Evolutionary conservation across 2,888 invertebrate genomes (phyloP).

Genomic region (Petrolisthes manimaculis): DNA sequence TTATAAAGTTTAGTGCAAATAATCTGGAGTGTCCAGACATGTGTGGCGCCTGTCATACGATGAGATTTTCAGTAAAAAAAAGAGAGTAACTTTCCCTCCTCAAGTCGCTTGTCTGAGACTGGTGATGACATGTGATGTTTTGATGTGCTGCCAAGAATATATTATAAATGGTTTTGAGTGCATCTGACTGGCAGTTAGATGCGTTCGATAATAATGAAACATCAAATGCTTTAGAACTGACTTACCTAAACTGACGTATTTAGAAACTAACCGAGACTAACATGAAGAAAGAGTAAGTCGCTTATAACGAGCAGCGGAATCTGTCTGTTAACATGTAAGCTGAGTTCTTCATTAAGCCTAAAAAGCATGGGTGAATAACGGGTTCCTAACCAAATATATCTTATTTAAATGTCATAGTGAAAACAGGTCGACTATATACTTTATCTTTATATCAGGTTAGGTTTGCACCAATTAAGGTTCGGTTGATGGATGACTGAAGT

Average conservation of each 20-base stretch:
- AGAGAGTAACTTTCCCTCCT: too few species aligned
- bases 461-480: background rate
- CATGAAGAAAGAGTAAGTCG: background rate
- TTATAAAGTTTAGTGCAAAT: too few species aligned
- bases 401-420: too few species aligned
- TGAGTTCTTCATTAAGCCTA: background rate
- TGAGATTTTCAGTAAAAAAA: too few species aligned
- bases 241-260: background rate
- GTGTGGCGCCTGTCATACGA: too few species aligned
- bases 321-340: conserved; percentile 3
- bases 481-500: background rate
- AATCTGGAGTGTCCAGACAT: too few species aligned
- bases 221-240: background rate
- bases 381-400: too few species aligned
- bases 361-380: conserved; percentile 1
- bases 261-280: conserved; percentile 11
- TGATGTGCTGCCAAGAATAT: background rate
- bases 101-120: background rate
- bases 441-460: background rate
- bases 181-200: background rate
- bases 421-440: too few species aligned
- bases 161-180: background rate
- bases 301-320: background rate
- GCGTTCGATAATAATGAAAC: background rate
- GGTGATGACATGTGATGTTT: background rate